These are phyloP conservation scores for Chydorus sphaericus DNA, from an alignment of 2,888 invertebrate genomes.

Conservation along the genomic window DNA sequence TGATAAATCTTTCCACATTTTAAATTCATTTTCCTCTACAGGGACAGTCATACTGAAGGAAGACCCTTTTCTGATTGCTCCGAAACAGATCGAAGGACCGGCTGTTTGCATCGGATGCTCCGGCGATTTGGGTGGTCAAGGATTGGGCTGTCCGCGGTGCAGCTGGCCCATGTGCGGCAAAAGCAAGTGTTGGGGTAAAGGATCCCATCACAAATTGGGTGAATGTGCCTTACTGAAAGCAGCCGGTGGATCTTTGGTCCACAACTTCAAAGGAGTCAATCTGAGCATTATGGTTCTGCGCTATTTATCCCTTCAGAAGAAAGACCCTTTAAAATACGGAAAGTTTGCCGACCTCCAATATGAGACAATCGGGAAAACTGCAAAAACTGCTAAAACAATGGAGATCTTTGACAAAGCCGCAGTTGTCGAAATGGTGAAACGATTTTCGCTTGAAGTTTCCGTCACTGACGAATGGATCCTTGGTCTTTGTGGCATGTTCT, in stretches of 20 bases:
- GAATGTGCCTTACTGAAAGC: slow-evolving; percentile 45
- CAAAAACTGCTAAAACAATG: too few species aligned
- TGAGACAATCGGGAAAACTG: too few species aligned
- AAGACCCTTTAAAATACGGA: slow-evolving; percentile 42
- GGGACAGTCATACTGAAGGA: slow-evolving; percentile 19
- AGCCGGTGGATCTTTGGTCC: not conserved
- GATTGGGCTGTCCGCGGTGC: slow-evolving; percentile 46
- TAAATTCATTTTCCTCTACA: too few species aligned
- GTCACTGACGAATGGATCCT: slow-evolving; percentile 58
- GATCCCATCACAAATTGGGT: slow-evolving; percentile 46
- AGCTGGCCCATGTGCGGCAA: slow-evolving; percentile 69
- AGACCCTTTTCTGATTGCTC: slow-evolving; percentile 21
- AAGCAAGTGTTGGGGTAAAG: slow-evolving; percentile 44
- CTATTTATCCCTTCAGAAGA: slow-evolving; percentile 49
- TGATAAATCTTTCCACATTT: too few species aligned
- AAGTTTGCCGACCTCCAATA: too few species aligned
- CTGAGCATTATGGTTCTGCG: slow-evolving; percentile 53
- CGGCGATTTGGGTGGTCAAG: slow-evolving; percentile 41
- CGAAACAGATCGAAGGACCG: slow-evolving; percentile 20
- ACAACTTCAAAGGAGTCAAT: too few species aligned
- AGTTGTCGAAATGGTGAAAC: too few species aligned
- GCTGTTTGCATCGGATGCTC: slow-evolving; percentile 31
- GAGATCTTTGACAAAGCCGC: too few species aligned
- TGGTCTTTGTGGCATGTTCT: slow-evolving; percentile 56
- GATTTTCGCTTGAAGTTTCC: too few species aligned